Evolutionary conservation across 2,113 vertebrate genomes (phyloP), one percentile per base, ranked within the genome.

Genomic region (Lipotes vexillifer): DNA sequence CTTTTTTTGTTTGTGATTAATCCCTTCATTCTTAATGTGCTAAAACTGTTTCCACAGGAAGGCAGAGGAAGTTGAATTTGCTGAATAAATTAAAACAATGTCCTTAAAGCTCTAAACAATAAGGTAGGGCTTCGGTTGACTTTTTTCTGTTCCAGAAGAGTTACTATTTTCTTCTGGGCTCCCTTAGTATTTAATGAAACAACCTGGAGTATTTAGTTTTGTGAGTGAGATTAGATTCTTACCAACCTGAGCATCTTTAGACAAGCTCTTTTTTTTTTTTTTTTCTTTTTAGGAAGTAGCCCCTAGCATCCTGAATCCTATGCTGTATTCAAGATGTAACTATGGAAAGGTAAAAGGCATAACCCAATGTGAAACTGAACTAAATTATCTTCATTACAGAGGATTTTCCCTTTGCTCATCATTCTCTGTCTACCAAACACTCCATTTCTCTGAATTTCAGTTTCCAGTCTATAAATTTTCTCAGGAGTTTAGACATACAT

Each of bases 21-120:
- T 97, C 97, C 98, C 97, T 96, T 97, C 95, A 97, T 97, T 97
- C 78, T 97, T 92, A 85, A 97, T 96, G 88, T 87, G 95, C 98
- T 98, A 98, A 98, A 99, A 98, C 98, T 98, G 98, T 98, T 99
- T 99, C 98, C 98, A 98, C 98, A 98, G 98, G 98, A 98, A 98
- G 98, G 98, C 97, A 97, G 95, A 88, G 23, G 41, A 87, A 92
- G 25, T 66, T 93, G 72, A 94, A 94, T 93, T 82, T 82, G 23
- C 72, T 88, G 82, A 86, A 71, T 83, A 92, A 88, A 95, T 83
- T 95, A 59, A 49, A 95, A 49, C 31, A 94, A 52, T 31, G 46
- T 8, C 75, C 52, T 88, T 65, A 68, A 86, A 69, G 36, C 57
- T 96, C 71, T 63, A 29, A 82, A 71, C 0, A 85, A 61, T 18